Conservation (phyloP, 2,888 invertebrate species). For the Acanthosepion lycidas region DNA sequence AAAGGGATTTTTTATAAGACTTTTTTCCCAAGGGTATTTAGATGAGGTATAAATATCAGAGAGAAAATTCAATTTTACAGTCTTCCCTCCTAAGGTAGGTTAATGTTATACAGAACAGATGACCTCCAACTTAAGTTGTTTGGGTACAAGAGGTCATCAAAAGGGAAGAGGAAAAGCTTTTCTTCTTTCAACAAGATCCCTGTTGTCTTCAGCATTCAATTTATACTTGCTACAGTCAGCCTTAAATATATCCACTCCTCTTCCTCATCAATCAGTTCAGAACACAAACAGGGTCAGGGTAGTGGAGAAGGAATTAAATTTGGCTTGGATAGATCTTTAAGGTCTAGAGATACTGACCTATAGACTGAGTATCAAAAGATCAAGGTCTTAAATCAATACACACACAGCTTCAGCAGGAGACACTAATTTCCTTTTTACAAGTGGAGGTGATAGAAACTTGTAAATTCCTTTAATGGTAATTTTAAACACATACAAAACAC, state of each 20-base stretch:
- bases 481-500: background rate
- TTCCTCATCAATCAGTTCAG: background rate
- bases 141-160: constrained; percentile 14
- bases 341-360: constrained; percentile 6
- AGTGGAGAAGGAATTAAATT: background rate
- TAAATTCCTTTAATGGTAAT: constrained; percentile 33
- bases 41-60: background rate
- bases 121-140: background rate
- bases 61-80: background rate
- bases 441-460: background rate
- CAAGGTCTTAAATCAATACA: constrained; percentile 11
- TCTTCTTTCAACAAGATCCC: background rate
- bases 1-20: background rate
- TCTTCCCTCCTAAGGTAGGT: background rate
- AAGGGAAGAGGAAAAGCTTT: background rate
- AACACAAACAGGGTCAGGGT: background rate
- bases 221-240: background rate
- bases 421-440: constrained; percentile 22
- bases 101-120: background rate
- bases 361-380: background rate
- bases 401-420: background rate
- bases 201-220: background rate
- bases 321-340: background rate
- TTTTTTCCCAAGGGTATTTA: background rate
- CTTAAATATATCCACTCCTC: background rate